Conservation (phyloP, 2,888 invertebrate genomes). For the Druceiella hillmani region DNA sequence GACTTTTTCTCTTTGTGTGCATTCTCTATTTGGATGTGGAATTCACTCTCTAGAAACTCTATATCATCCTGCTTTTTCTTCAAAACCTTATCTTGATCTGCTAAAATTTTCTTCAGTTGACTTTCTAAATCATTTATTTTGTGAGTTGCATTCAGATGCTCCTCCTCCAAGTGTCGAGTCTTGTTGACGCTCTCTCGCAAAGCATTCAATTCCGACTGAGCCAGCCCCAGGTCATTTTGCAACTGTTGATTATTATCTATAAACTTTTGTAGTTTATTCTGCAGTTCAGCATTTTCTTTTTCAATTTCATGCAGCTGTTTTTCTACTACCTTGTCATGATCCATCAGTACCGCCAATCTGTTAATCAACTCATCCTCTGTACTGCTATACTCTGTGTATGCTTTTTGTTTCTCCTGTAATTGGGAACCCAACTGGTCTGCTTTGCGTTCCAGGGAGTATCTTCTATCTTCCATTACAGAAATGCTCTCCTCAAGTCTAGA, state of each 20-base stretch:
- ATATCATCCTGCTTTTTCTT: conserved; percentile 41
- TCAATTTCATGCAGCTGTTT: conserved; percentile 57
- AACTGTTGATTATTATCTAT: conserved; percentile 49
- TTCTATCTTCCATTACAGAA: conserved; percentile 54
- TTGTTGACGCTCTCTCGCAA: conserved; percentile 36
- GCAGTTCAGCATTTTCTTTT: conserved; percentile 50
- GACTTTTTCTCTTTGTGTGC: conserved; percentile 46
- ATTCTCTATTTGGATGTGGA: conserved; percentile 43
- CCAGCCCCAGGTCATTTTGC: conserved; percentile 39
- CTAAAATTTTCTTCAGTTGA: conserved; percentile 35
- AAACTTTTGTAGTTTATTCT: conserved; percentile 48
- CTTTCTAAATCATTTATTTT: conserved; percentile 43
- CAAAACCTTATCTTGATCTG: conserved; percentile 37
- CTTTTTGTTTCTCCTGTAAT: conserved; percentile 53
- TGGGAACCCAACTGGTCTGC: conserved; percentile 57
- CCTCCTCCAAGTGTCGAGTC: conserved; percentile 26
- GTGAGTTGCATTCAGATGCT: conserved; percentile 29
- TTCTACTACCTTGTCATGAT: conserved; percentile 58
- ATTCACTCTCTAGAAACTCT: conserved; percentile 42
- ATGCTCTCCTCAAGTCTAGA: conserved; percentile 62
- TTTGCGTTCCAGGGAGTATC: conserved; percentile 54
- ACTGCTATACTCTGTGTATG: conserved; percentile 53
- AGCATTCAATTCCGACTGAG: conserved; percentile 37
- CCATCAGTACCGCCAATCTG: conserved; percentile 55
- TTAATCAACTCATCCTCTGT: conserved; percentile 59